Evolutionary conservation across 2,797 vertebrate species (phyloP), one percentile per base, ranked within the genome.

Genomic region (Enteromius anoplus): DNA sequence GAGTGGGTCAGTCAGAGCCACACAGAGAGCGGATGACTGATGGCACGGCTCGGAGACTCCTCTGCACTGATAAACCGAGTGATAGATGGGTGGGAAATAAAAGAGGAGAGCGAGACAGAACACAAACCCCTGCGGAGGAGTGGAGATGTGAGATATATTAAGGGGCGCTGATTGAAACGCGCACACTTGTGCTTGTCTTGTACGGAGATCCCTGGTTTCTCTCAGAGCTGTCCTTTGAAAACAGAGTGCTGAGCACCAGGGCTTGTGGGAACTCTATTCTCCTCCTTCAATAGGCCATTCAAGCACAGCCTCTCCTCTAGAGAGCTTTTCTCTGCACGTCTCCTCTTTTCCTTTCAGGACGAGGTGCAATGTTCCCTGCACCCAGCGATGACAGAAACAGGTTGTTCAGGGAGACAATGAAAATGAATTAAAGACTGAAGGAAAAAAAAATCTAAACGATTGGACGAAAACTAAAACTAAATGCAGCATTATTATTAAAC

Each of bases 21-120:
- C 73, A 58, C 75, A 71, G 75, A 55, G 82, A 70, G 58, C 4
- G 70, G 58, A 65, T 72, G 69, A 84, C 75, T 65, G 58, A 84
- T 84, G 45, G 68, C 76, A 73, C 5, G 34, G 12, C 58, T 77
- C 40, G 10, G 45, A 69, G 40, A 34, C 37, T 68, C 60, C 73
- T 83, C 49, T 60, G 17, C 15, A 37, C 68, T 80, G 69, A 73
- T 42, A 66, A 72, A 69, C 66, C n/a, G 37, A 53, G 23, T 76
- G 79, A 85, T 64, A 64, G 60, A 85, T 65, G 85, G 87, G 45
- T 81, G 87, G 86, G 85, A 88, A 89, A 92, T 88, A 91, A 88
- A 88, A 85, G 86, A 84, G 51, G 82, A 86, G 88, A 86, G 87
- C 73, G 86, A 68, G 71, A 78, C 19, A 1, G 32, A 68, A 84